Evolutionary conservation across 2,888 invertebrate genomes (phyloP), one percentile per base, ranked within the genome.

Genomic region (Hydraecia micacea): DNA sequence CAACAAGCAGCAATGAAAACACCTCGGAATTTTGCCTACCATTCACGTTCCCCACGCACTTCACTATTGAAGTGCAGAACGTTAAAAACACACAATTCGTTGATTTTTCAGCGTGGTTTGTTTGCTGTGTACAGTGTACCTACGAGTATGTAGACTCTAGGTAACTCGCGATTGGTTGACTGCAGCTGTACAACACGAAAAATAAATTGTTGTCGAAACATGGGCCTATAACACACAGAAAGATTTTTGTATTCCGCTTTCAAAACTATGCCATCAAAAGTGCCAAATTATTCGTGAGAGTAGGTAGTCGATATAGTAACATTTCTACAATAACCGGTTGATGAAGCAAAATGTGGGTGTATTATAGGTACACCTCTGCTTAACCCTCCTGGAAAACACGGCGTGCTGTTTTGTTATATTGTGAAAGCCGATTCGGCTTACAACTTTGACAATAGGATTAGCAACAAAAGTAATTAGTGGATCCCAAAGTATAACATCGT

Each of bases 11-110:
- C 18, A 60, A 60, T 66, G 52, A 39, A 52, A 70, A 66, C 36
- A 65, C 42, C 55, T 66, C 28, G 46, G 7, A 46, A 70, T 62
- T 15, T 21, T 7, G 15, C 60, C n/a, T n/a, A 39, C 70, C n/a
- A 58, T 36, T 70, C 70, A 69, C 36, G 6, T 68, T 32, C 69
- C 18, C 36, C 25, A 70, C 18, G 52, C 25, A 70, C 69, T 55
- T 70, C 36, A n/a, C 18, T 1, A 6, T 55, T n/a, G 3, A 58
- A 18, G 11, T 42, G 11, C 52, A 70, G 63, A 77, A 77, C 60
- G 42, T 52, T 71, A 39, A 77, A 76, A 80, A 83, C 39, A 80
- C 67, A 49, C 46, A 77, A 42, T 68, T 32, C 36, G 68, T 52
- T 75, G 32, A 32, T 77, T 81, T 68, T 32, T 36, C 25, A 55